A percentile compares a stretch with the other conserved stretches of the same genome.
phyloP scores from a whole-genome alignment of 35 echinoderm and acorn worm genomes.

The Lytechinus variegatus region DNA sequence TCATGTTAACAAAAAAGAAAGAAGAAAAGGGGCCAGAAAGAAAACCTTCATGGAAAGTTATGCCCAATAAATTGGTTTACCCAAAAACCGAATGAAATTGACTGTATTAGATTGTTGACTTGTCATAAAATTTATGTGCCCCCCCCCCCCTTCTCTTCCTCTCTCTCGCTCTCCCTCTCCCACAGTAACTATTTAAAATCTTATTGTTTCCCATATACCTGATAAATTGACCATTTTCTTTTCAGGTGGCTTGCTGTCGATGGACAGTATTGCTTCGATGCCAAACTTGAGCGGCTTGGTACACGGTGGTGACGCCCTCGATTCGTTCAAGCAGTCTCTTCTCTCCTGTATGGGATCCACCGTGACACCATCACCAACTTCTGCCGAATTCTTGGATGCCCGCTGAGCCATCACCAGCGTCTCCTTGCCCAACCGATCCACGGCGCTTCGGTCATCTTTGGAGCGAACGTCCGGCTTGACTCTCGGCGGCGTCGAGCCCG shows the following conservation, averaged over 20 bases:
- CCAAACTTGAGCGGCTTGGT: constrained; percentile 34
- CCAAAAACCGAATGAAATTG: too few species aligned
- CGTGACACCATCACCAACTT: background rate
- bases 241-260: background rate
- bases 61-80: too few species aligned
- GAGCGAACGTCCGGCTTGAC: background rate
- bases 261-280: constrained; percentile 30
- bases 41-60: too few species aligned
- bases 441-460: background rate
- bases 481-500: too few species aligned
- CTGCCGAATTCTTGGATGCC: background rate
- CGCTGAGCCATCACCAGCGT: background rate
- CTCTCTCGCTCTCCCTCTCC: too few species aligned
- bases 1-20: background rate
- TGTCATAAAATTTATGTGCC: too few species aligned
- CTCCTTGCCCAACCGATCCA: background rate
- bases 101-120: too few species aligned
- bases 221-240: background rate
- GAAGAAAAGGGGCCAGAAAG: too few species aligned
- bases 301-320: background rate
- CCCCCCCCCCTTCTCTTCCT: too few species aligned
- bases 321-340: background rate
- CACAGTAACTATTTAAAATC: background rate
- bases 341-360: background rate
- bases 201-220: background rate